A percentile compares a stretch with the other conserved stretches of the same genome.
These are phyloP conservation scores for Mythimna loreyi DNA, from an alignment of 2,888 invertebrate genomes.

Conservation along the genomic window DNA sequence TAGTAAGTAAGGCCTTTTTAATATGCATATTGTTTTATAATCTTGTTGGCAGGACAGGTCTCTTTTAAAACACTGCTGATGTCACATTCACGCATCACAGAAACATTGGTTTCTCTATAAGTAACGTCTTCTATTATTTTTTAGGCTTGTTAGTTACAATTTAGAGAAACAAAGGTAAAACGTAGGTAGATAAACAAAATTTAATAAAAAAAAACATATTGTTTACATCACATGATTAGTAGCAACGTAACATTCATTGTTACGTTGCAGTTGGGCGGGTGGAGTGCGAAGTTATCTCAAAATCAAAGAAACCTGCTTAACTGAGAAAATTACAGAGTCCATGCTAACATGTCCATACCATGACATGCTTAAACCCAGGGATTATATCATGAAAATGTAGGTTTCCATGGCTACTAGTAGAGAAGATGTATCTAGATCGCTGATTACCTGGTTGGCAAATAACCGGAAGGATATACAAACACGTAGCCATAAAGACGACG, in stretches of 20 bases:
- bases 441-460: neutral
- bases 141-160: neutral
- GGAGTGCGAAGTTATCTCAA: no score
- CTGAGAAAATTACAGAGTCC: no score
- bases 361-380: neutral
- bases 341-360: no score
- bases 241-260: no score
- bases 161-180: no score
- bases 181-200: constrained; percentile 15
- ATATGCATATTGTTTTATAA: constrained; percentile 52
- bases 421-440: neutral
- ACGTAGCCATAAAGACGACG: neutral
- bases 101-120: constrained; percentile 15
- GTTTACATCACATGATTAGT: neutral
- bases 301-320: no score
- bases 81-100: constrained; percentile 12
- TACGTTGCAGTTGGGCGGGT: no score
- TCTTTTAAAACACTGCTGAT: constrained; percentile 25
- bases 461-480: neutral
- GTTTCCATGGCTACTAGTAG: neutral
- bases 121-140: neutral
- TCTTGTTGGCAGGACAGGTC: constrained; percentile 26
- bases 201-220: constrained; percentile 8
- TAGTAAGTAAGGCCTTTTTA: constrained; percentile 60
- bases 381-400: neutral